Base-by-base conservation (phyloP, 1,140 invertebrate species). In the Homarus americanus region DNA sequence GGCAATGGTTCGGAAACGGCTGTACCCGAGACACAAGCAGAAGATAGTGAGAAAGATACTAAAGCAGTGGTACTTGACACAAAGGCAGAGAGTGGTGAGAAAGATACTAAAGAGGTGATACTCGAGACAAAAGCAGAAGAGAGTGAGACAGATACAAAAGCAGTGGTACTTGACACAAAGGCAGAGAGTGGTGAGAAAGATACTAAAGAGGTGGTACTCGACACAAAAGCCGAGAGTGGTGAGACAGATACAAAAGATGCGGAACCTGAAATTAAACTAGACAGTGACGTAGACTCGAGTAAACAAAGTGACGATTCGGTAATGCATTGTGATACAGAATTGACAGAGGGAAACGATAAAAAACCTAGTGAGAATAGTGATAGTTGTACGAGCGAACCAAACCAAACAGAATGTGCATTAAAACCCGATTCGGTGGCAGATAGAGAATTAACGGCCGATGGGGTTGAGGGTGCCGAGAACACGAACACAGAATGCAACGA, bases 1-100 rank as follows among this genome's bases (percentile, higher is more conserved):
- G n/a, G n/a, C 63, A 73, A 79, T 73, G 85, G 87, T 96, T 58
- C 38, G 76, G 93, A 91, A 76, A 92, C 20, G 20, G 76, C 80
- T 66, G 34, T 44, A 12, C 79, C n/a, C 20, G 82, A 63, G 2
- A 72, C 5, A n/a, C 34, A 73, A 84, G 82, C 32, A 34, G 69
- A 28, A 32, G 69, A 72, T 9, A 72, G 69, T 12, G n/a, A n/a
- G n/a, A n/a, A n/a, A n/a, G n/a, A n/a, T n/a, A n/a, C n/a, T n/a
- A n/a, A n/a, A n/a, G n/a, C n/a, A n/a, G n/a, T n/a, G n/a, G n/a
- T n/a, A n/a, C n/a, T n/a, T n/a, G n/a, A n/a, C n/a, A n/a, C n/a
- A n/a, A n/a, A n/a, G n/a, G n/a, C n/a, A n/a, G n/a, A n/a, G n/a
- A n/a, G n/a, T n/a, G n/a, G n/a, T n/a, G n/a, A n/a, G n/a, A n/a